Percentiles rank a stretch among this genome's conserved stretches.
phyloP scores from a whole-genome alignment of 2,113 vertebrate genomes.

The Pardalotus punctatus region DNA sequence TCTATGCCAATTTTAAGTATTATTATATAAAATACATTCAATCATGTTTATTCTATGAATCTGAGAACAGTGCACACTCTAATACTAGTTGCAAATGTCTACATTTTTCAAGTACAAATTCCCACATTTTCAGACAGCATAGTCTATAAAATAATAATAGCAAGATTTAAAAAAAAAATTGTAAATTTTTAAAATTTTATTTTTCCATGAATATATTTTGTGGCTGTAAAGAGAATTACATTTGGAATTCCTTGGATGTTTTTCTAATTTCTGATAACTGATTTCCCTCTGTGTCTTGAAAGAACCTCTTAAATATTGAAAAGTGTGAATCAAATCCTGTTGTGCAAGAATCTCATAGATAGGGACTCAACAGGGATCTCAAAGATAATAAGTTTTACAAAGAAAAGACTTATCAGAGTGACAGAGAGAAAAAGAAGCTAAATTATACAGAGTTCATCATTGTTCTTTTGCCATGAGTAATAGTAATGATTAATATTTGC shows the following conservation, averaged over 20 bases:
- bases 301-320: background rate
- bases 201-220: background rate
- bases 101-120: background rate
- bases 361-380: background rate
- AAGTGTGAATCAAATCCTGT: background rate
- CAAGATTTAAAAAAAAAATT: background rate
- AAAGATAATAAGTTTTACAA: background rate
- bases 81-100: background rate
- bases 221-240: background rate
- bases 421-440: background rate
- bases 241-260: background rate
- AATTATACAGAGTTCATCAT: background rate
- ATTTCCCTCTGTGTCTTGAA: background rate
- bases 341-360: background rate
- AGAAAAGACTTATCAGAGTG: background rate
- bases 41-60: background rate
- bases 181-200: background rate
- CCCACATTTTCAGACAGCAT: background rate
- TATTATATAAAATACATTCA: background rate
- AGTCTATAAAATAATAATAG: background rate
- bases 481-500: background rate
- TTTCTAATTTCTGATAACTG: background rate
- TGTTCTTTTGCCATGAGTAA: background rate
- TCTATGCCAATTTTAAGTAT: background rate
- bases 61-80: background rate